Conservation (phyloP, 2,113 vertebrate species). For the Eulemur rufifrons region DNA sequence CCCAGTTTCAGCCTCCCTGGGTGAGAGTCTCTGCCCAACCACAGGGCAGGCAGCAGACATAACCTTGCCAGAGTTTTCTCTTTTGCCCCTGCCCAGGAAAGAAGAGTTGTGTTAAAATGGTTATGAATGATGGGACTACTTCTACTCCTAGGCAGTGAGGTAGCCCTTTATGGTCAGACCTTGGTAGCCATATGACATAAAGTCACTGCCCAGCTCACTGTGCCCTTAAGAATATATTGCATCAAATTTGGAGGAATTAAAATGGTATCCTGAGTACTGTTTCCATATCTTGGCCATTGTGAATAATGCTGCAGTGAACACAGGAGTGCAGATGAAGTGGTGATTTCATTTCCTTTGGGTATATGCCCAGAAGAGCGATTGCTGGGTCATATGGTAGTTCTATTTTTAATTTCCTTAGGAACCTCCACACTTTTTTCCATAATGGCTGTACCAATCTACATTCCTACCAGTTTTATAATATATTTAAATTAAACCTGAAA, state of each 20-base stretch:
- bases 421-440: not conserved
- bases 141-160: not conserved
- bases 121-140: not conserved
- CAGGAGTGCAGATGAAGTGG: not conserved
- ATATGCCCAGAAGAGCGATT: not conserved
- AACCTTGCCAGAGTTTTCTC: not conserved
- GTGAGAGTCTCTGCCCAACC: not conserved
- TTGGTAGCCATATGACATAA: not conserved
- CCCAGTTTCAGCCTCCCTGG: not conserved
- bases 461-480: not conserved
- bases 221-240: not conserved
- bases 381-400: not conserved
- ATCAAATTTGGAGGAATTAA: not conserved
- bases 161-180: not conserved
- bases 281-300: not conserved
- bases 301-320: not conserved
- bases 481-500: conserved; percentile 19
- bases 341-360: not conserved
- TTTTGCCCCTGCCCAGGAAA: not conserved
- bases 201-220: not conserved
- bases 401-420: not conserved
- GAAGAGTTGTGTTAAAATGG: not conserved
- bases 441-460: not conserved
- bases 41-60: not conserved
- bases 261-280: not conserved